A percentile compares a stretch with the other conserved stretches of the same genome.
Conservation (phyloP, 2,797 vertebrate genomes). For the Aphelocoma californica region DNA sequence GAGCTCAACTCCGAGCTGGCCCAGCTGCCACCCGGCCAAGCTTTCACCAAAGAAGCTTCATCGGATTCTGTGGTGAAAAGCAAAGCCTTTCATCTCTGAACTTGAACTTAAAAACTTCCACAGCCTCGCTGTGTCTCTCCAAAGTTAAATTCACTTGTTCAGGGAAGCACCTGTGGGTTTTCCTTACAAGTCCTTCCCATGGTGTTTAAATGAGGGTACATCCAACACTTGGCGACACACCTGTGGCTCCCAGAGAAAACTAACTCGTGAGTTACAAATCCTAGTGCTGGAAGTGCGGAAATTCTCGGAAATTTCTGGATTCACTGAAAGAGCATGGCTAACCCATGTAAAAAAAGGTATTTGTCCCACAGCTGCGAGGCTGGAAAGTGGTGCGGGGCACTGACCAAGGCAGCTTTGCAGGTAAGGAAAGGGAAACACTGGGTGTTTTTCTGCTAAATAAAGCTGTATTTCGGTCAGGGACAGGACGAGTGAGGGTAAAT, state of each 20-base stretch:
- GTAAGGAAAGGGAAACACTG: not conserved
- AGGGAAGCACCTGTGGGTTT: not conserved
- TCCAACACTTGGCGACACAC: too few species aligned
- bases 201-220: not conserved
- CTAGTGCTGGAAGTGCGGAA: rapidly evolving
- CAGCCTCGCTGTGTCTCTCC: not conserved
- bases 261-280: too few species aligned
- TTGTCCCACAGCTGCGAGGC: not conserved
- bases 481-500: rapidly evolving
- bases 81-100: not conserved
- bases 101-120: too few species aligned
- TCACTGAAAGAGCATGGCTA: too few species aligned
- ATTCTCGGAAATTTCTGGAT: too few species aligned
- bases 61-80: rapidly evolving
- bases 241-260: not conserved
- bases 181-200: too few species aligned
- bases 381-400: not conserved
- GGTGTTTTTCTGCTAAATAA: not conserved
- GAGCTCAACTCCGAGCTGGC: too few species aligned
- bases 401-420: not conserved
- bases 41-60: rapidly evolving
- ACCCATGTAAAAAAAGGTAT: not conserved
- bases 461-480: not conserved
- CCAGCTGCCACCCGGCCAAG: not conserved
- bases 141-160: not conserved